A percentile compares a stretch with the other conserved stretches of the same genome.
These are phyloP conservation scores for Clistopyga incitator DNA, from an alignment of 2,888 invertebrate genomes.

Conservation along the genomic window DNA sequence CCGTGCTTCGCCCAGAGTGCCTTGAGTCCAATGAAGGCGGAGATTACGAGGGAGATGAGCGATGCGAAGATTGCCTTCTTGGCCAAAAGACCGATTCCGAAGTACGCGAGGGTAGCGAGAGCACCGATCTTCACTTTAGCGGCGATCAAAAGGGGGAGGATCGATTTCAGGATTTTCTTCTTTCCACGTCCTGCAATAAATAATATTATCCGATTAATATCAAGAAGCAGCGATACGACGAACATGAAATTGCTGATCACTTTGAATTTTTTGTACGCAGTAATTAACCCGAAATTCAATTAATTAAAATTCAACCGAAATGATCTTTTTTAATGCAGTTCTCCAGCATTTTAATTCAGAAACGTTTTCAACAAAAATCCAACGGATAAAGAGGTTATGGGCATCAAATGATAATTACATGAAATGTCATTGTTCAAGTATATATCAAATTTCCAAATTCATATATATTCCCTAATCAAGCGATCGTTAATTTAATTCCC, in stretches of 20 bases:
- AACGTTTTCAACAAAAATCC: too few species aligned
- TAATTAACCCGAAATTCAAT: too few species aligned
- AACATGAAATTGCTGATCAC: neutral
- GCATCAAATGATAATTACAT: too few species aligned
- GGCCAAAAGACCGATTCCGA: constrained; percentile 87
- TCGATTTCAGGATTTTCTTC: constrained; percentile 86
- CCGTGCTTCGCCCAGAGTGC: constrained; percentile 79
- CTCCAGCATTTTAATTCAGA: too few species aligned
- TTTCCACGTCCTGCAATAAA: constrained; percentile 85
- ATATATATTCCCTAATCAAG: neutral
- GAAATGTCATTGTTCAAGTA: neutral
- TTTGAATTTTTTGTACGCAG: neutral
- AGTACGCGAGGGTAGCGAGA: constrained; percentile 86
- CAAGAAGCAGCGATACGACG: neutral
- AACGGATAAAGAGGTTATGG: too few species aligned
- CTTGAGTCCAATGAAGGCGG: constrained; percentile 85
- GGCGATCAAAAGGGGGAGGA: constrained; percentile 86
- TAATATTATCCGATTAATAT: constrained; percentile 14
- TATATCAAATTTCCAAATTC: neutral
- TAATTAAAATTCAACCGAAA: too few species aligned
- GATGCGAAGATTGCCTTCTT: constrained; percentile 88
- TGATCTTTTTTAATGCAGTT: too few species aligned
- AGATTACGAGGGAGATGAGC: constrained; percentile 87
- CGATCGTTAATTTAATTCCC: neutral
- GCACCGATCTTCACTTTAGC: constrained; percentile 87